Percentiles rank a stretch among this genome's conserved stretches.
These are phyloP conservation scores for Portevinia maculata DNA, from an alignment of 2,888 invertebrate genomes.

Conservation along the genomic window DNA sequence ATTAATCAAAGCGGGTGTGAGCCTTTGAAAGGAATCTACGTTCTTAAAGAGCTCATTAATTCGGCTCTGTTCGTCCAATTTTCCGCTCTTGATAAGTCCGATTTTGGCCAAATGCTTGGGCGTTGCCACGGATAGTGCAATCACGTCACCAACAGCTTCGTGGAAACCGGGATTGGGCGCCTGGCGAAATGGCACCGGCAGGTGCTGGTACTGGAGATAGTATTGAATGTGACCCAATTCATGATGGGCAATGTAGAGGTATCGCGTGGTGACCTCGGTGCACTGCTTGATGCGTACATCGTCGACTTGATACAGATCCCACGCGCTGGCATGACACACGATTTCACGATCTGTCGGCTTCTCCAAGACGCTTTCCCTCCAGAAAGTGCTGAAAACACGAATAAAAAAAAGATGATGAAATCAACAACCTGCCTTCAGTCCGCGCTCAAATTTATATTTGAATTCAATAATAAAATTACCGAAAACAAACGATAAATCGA, in stretches of 20 bases:
- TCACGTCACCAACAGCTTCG: conserved; percentile 89
- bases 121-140: conserved; percentile 87
- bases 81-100: conserved; percentile 85
- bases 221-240: conserved; percentile 89
- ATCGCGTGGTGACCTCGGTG: conserved; percentile 84
- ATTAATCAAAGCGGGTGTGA: not conserved
- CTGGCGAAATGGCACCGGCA: conserved; percentile 85
- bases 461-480: not conserved
- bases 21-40: conserved; percentile 52
- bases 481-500: conserved; percentile 9
- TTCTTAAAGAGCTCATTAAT: conserved; percentile 86
- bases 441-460: not conserved
- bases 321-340: conserved; percentile 94
- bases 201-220: conserved; percentile 86
- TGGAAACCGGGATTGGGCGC: conserved; percentile 86
- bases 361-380: conserved; percentile 92
- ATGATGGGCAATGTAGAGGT: conserved; percentile 86
- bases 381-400: conserved; percentile 85
- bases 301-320: conserved; percentile 92
- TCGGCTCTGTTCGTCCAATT: conserved; percentile 86
- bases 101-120: conserved; percentile 89
- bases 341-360: conserved; percentile 89
- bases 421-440: not conserved
- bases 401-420: conserved; percentile 24
- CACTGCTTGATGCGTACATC: conserved; percentile 91